Evolutionary conservation across 2,113 vertebrate species (phyloP), one percentile per base, ranked within the genome.

Genomic region (Sebastes fasciatus): DNA sequence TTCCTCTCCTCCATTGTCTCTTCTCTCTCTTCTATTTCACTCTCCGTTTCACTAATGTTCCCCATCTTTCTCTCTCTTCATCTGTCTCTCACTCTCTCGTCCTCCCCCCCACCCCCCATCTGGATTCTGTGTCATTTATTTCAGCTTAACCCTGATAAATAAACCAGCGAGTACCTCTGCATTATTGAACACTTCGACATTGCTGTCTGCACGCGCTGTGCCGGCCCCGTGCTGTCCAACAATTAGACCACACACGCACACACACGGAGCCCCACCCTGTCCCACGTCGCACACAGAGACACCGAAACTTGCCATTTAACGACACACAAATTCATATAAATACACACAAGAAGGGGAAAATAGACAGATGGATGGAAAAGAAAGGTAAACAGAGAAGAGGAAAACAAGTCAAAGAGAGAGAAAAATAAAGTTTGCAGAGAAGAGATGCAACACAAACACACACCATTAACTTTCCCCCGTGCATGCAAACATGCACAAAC

Each of bases 131-230:
- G 89, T 84, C 89, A 86, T 93, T 95, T 94, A 94, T 90, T 93
- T 87, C 93, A 91, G 87, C 88, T 95, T 96, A 94, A 93, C 92
- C 93, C 93, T 94, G 88, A 91, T 94, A 92, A 95, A 94, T 95
- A 94, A 95, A 94, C 80, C 91, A 94, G 84, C 3, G 72, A 79
- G 61, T 40, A 70, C 74, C 43, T 70, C 74, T 95, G 90, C 93
- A 94, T 94, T 93, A 94, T 94, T 95, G 72, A 94, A 89, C 84
- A 70, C 76, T 58, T 19, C 26, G n/a, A 88, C 86, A 84, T 81
- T 77, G 74, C 86, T 87, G 88, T 91, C 87, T 89, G 89, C 73
- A 85, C 43, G 26, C 63, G 13, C 49, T 54, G 26, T 13, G 45
- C 10, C 17, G 60, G 73, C 75, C 79, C 83, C 8, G 51, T 42